Percentiles rank a stretch among this genome's conserved stretches.
Evolutionary conservation across 2,888 invertebrate genomes (phyloP).

Genomic region (Cactoblastis cactorum): DNA sequence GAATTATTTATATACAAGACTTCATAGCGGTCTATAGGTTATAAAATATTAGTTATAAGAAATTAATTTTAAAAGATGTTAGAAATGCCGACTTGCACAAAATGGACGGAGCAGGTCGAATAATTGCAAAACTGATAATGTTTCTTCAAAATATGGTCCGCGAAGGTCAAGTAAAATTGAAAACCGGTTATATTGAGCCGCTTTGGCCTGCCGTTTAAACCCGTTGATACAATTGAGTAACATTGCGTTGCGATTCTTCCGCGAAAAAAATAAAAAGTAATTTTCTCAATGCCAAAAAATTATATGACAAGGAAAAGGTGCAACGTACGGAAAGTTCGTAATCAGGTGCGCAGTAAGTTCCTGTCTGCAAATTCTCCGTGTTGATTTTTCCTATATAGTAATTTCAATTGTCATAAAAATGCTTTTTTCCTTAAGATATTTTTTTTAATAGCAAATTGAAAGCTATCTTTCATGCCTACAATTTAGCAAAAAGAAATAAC

Average conservation of each 20-base stretch:
- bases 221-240: conserved; percentile 3
- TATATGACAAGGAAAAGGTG: not conserved
- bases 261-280: conserved; percentile 1
- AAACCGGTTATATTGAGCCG: conserved; percentile 8
- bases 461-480: too few relatives aligned
- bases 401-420: too few relatives aligned
- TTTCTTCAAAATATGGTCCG: conserved; percentile 10
- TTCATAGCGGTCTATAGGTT: too few relatives aligned
- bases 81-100: not conserved
- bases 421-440: too few relatives aligned
- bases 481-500: too few relatives aligned
- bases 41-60: too few relatives aligned
- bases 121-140: conserved; percentile 9
- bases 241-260: not conserved
- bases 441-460: too few relatives aligned
- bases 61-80: not conserved
- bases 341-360: not conserved
- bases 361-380: not conserved
- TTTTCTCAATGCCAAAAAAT: conserved; percentile 5
- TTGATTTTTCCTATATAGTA: too few relatives aligned
- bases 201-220: conserved; percentile 1
- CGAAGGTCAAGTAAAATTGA: conserved; percentile 10
- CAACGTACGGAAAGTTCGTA: not conserved
- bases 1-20: too few relatives aligned
- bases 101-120: not conserved